These are phyloP conservation scores for Nomia melanderi DNA, from an alignment of 1,140 invertebrate species.

Conservation along the genomic window DNA sequence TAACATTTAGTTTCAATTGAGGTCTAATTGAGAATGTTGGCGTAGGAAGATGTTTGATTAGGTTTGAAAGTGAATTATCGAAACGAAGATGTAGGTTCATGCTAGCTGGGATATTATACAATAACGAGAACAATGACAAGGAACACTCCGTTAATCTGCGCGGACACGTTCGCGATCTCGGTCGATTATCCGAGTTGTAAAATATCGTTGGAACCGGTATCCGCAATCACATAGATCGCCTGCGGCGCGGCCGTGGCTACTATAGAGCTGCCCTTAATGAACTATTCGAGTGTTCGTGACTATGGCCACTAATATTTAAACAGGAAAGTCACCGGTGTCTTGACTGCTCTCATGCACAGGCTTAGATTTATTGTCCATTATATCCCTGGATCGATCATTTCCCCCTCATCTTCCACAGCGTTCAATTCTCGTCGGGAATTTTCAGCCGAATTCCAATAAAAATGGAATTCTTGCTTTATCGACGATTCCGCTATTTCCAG, in stretches of 20 bases:
- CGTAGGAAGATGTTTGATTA: not conserved
- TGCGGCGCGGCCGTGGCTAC: conserved; percentile 26
- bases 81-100: not conserved
- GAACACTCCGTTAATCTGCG: conserved; percentile 58
- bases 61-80: not conserved
- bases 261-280: conserved; percentile 54
- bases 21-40: not conserved
- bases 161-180: conserved; percentile 56
- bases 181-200: conserved; percentile 53
- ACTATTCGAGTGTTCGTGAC: conserved; percentile 53
- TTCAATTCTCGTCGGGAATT: not conserved
- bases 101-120: conserved; percentile 43
- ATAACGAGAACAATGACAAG: conserved; percentile 49
- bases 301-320: conserved; percentile 49
- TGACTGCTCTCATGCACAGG: not conserved
- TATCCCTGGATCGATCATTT: not conserved
- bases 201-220: conserved; percentile 44
- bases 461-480: not conserved
- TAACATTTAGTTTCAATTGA: not conserved
- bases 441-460: not conserved
- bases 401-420: too few relatives aligned
- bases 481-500: too few relatives aligned
- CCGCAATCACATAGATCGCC: conserved; percentile 51
- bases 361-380: conserved; percentile 32
- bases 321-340: conserved; percentile 57